Evolutionary conservation across 92 coral and sea anemone species (phyloP).

Genomic region (Plumapathes pennacea): DNA sequence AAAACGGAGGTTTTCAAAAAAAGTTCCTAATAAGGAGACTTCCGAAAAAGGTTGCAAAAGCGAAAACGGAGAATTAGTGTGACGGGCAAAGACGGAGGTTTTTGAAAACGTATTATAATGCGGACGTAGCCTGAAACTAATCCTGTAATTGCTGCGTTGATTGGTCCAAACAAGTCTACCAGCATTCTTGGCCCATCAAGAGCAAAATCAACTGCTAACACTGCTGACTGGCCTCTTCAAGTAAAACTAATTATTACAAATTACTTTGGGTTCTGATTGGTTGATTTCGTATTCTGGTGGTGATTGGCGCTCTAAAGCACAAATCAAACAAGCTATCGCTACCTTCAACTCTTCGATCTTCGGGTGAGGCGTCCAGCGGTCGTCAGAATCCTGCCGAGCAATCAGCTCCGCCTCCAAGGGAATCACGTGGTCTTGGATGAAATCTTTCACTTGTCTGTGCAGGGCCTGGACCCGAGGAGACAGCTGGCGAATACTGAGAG

Average conservation of each 20-base stretch:
- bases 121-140: too few relatives aligned
- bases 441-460: slow-evolving; percentile 54
- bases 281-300: neutral
- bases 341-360: slow-evolving; percentile 86
- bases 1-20: too few relatives aligned
- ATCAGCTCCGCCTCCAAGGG: slow-evolving; percentile 68
- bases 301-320: neutral
- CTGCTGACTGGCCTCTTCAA: too few relatives aligned
- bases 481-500: slow-evolving; percentile 48
- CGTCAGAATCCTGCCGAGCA: slow-evolving; percentile 52
- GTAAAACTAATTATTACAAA: too few relatives aligned
- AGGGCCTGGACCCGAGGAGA: slow-evolving; percentile 70
- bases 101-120: too few relatives aligned
- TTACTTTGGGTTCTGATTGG: neutral
- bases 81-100: too few relatives aligned
- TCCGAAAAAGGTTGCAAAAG: too few relatives aligned
- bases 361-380: slow-evolving; percentile 82
- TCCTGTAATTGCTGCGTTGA: too few relatives aligned
- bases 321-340: neutral
- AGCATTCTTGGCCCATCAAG: neutral
- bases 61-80: too few relatives aligned
- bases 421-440: slow-evolving; percentile 52
- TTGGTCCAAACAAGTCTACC: too few relatives aligned
- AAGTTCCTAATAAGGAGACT: too few relatives aligned
- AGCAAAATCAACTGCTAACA: too few relatives aligned